Base-by-base conservation (phyloP, 1,140 invertebrate species). In the Colletes latitarsis region DNA sequence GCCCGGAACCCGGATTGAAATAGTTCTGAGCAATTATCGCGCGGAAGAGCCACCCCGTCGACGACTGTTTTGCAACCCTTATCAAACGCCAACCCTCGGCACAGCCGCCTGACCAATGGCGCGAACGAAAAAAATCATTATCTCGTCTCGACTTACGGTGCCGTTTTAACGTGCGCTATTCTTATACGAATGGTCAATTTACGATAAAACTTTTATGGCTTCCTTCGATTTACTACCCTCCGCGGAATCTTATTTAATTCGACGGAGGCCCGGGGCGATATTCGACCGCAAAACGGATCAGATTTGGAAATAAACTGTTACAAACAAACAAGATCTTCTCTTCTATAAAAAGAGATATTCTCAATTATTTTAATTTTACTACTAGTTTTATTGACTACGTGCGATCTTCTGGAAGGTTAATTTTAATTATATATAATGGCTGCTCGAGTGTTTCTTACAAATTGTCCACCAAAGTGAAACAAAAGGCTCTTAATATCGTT, bases 11-110 rank as follows among this genome's bases (percentile, higher is more conserved):
- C 63, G 85, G 85, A 92, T 92, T 91, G 88, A 91, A 92, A 92
- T 92, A 91, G 91, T 92, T 92, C 78, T 10, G 74, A 89, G 90
- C 90, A 91, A 92, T 92, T 92, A 92, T 90, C 87, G 79, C 86
- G 78, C 77, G 62, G 46, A 69, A 53, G 55, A 52, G 43, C 80
- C 49, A 62, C 63, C 73, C 67, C 64, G 46, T 63, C 60, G 60
- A 53, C 76, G 60, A 73, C 67, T 74, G 81, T 76, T 74, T 75
- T 76, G 68, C 79, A 49, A 81, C 84, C 86, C 88, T 88, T 87
- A 83, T 88, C 88, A 81, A 80, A 81, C 63, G 52, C 46, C 60
- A 46, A 41, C 57, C 55, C n/a, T 64, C 21, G 46, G n/a, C 12
- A 30, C 30, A 17, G 39, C 30, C 57, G 75, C 60, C 84, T 68